Conservation (phyloP, 2,888 invertebrate species). For the Ichneumoninae sp. region DNA sequence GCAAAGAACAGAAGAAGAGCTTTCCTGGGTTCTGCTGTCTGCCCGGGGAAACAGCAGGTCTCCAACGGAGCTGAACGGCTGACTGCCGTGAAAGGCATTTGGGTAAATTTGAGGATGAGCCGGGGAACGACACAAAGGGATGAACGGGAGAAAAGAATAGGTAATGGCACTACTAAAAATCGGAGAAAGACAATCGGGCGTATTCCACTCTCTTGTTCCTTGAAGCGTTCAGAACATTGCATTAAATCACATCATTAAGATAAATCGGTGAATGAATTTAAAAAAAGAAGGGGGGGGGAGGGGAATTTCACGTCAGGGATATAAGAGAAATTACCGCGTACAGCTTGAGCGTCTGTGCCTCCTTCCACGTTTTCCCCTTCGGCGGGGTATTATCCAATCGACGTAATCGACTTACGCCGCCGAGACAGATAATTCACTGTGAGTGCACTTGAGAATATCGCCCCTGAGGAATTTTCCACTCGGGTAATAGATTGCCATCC, state of each 20-base stretch:
- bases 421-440: not conserved
- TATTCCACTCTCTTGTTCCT: slow-evolving; percentile 7
- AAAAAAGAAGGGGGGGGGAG: not conserved
- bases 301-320: not conserved
- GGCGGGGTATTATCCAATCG: not conserved
- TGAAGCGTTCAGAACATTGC: not conserved
- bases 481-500: not conserved
- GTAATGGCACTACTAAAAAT: slow-evolving; percentile 8
- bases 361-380: not conserved
- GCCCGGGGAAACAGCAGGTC: not conserved
- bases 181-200: not conserved
- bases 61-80: slow-evolving; percentile 21
- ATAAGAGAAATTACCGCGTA: slow-evolving; percentile 6
- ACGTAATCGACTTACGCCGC: slow-evolving; percentile 25
- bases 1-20: slow-evolving; percentile 26
- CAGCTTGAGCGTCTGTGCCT: not conserved
- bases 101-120: slow-evolving; percentile 31
- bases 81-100: slow-evolving; percentile 30
- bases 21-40: slow-evolving; percentile 13
- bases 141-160: not conserved
- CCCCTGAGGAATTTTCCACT: not conserved
- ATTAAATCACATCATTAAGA: slow-evolving; percentile 8
- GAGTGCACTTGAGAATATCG: not conserved
- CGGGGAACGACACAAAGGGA: slow-evolving; percentile 20
- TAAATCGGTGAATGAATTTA: slow-evolving; percentile 8